phyloP scores from a whole-genome alignment of 2,888 invertebrate species.

The Sarcophaga rosellei region DNA sequence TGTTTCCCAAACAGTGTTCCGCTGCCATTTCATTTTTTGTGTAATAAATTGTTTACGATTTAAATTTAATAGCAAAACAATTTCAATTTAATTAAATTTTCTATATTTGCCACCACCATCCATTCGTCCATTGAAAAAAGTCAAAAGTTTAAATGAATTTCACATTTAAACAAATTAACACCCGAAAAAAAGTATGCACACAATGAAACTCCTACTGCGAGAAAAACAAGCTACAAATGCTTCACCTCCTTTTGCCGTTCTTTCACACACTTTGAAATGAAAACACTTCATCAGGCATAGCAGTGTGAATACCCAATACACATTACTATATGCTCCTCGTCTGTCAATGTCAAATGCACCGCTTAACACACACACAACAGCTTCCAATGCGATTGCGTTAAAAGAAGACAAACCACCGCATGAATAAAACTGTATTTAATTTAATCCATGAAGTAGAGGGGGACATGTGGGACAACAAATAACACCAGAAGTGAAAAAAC shows the following conservation, averaged over 20 bases:
- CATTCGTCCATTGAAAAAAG: background rate
- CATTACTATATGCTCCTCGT: conserved; percentile 46
- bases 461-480: conserved; percentile 12
- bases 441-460: background rate
- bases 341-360: conserved; percentile 65
- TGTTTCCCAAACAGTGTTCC: background rate
- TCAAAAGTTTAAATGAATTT: conserved; percentile 62
- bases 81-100: conserved; percentile 62
- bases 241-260: background rate
- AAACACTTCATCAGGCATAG: conserved; percentile 6
- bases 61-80: conserved; percentile 46
- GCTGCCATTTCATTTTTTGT: background rate
- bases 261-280: background rate
- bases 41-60: conserved; percentile 31
- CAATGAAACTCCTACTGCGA: conserved; percentile 13
- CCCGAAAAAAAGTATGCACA: conserved; percentile 19
- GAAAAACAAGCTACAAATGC: conserved; percentile 4
- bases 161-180: conserved; percentile 62
- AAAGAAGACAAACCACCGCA: conserved; percentile 14
- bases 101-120: background rate
- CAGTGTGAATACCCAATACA: conserved; percentile 20
- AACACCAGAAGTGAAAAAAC: background rate
- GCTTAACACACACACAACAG: conserved; percentile 57
- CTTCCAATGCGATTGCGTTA: conserved; percentile 52
- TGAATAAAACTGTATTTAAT: conserved; percentile 40